These are phyloP conservation scores for Eulemur coronatus DNA, from an alignment of 2,797 vertebrate species.

Conservation along the genomic window DNA sequence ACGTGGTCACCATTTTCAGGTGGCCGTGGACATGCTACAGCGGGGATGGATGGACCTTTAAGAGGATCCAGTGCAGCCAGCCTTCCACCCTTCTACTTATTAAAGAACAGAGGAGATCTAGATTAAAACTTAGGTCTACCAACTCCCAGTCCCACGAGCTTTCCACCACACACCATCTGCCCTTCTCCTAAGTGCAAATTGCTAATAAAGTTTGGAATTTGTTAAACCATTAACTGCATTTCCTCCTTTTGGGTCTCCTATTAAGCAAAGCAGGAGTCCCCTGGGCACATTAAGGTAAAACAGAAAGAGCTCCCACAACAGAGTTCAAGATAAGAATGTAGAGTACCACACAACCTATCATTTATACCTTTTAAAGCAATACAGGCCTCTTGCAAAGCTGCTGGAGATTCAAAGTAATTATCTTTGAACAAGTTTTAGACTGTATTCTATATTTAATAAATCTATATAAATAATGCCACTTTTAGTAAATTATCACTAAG, in stretches of 20 bases:
- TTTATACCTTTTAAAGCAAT: conserved; percentile 46
- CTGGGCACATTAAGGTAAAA: not conserved
- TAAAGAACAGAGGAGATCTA: not conserved
- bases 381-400: not conserved
- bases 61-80: not conserved
- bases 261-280: conserved; percentile 29
- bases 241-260: conserved; percentile 30
- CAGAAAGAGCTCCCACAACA: not conserved
- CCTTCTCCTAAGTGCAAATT: not conserved
- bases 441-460: conserved; percentile 34
- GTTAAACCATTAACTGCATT: conserved; percentile 48
- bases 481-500: conserved; percentile 27
- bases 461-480: conserved; percentile 30
- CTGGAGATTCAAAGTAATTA: not conserved
- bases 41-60: not conserved
- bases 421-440: conserved; percentile 20
- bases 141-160: not conserved
- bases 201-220: conserved; percentile 31
- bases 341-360: not conserved
- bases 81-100: not conserved
- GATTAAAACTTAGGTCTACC: not conserved
- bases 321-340: not conserved
- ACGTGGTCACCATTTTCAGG: fast-evolving
- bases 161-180: not conserved
- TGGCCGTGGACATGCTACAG: not conserved